A percentile compares a stretch with the other conserved stretches of the same genome.
Evolutionary conservation across 2,888 invertebrate genomes (phyloP).

Genomic region (Eristalis tenax): DNA sequence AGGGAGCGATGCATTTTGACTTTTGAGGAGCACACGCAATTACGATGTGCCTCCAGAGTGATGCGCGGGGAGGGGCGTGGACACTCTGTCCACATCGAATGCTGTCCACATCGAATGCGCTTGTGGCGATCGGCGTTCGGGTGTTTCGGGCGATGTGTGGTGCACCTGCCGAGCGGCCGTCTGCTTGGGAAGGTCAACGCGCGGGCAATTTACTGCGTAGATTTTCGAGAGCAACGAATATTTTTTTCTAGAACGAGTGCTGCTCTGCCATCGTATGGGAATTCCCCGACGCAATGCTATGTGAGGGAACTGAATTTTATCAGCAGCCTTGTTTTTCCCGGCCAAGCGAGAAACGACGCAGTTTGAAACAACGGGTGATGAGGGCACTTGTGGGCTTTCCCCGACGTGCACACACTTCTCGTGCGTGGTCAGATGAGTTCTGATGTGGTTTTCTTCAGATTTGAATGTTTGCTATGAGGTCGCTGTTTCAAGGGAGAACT

Average conservation of each 20-base stretch:
- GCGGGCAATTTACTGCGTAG: background rate
- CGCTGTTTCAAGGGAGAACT: too few relatives aligned
- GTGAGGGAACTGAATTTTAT: background rate
- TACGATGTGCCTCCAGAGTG: background rate
- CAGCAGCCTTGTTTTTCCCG: background rate
- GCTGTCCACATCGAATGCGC: too few relatives aligned
- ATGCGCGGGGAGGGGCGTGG: background rate
- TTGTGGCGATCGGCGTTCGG: background rate
- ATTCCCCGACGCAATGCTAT: background rate
- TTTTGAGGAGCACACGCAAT: slow-evolving; percentile 31
- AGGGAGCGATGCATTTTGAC: background rate
- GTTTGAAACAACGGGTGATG: background rate
- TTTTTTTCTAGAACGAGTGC: too few relatives aligned
- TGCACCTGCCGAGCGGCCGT: background rate
- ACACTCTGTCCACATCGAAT: too few relatives aligned
- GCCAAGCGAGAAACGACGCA: background rate
- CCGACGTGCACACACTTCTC: background rate
- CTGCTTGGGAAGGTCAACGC: slow-evolving; percentile 13
- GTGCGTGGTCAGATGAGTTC: background rate
- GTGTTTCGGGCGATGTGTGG: background rate
- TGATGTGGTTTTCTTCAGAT: too few relatives aligned
- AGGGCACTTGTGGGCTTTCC: background rate
- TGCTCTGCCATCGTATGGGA: background rate
- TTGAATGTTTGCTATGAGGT: too few relatives aligned
- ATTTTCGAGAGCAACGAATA: background rate